These are phyloP conservation scores for Malurus cyaneus DNA, from an alignment of 2,113 vertebrate genomes.

Conservation along the genomic window DNA sequence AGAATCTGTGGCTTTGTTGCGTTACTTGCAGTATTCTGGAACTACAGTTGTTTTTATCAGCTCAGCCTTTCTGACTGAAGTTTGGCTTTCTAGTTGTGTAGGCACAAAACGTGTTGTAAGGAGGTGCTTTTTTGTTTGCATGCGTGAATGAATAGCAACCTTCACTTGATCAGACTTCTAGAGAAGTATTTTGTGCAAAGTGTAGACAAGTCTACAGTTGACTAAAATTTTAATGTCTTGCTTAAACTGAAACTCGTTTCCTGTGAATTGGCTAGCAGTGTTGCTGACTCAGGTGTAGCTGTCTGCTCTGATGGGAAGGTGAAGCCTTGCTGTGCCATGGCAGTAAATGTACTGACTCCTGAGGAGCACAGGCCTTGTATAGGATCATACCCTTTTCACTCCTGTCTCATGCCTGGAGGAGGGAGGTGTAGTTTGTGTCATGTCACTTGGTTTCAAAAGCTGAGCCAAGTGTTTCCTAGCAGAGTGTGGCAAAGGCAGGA, in stretches of 20 bases:
- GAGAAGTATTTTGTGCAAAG: background rate
- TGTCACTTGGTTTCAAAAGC: background rate
- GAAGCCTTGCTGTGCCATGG: background rate
- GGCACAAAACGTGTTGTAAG: background rate
- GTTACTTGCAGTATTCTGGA: background rate
- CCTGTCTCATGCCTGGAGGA: background rate
- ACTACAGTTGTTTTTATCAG: background rate
- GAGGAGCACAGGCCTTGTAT: background rate
- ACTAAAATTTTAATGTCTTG: background rate
- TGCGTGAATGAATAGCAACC: background rate
- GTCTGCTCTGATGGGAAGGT: background rate
- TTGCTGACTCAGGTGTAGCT: background rate
- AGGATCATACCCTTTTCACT: background rate
- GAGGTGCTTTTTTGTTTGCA: background rate
- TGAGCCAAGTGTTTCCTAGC: background rate
- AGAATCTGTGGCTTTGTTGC: background rate
- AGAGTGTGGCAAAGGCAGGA: background rate
- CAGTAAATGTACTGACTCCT: background rate
- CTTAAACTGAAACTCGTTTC: background rate
- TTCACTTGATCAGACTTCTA: background rate
- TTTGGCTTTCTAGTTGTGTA: background rate
- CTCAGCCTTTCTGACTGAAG: background rate
- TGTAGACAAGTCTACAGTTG: background rate
- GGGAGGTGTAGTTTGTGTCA: background rate
- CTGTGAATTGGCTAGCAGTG: fast-evolving